These are phyloP conservation scores for Mesorhabditis sp. DNA, from an alignment of 2,888 invertebrate genomes.

Conservation along the genomic window DNA sequence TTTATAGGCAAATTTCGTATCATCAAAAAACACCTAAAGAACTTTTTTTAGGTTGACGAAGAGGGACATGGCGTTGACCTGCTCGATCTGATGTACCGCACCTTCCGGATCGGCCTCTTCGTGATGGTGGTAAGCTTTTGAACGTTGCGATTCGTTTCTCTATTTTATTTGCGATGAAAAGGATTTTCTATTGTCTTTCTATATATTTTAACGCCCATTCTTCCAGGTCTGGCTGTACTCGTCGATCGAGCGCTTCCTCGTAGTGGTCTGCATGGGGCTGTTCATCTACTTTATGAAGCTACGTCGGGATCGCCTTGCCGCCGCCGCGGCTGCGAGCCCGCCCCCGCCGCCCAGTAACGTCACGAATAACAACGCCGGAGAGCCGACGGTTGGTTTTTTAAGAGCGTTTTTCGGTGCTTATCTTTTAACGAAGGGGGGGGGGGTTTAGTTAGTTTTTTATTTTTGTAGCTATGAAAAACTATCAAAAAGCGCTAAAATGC, in stretches of 20 bases:
- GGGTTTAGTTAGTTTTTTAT: too few species aligned
- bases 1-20: too few species aligned
- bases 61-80: conserved; percentile 19
- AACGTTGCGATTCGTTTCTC: background rate
- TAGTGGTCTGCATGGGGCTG: conserved; percentile 18
- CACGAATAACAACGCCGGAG: too few species aligned
- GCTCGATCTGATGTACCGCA: conserved; percentile 28
- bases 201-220: conserved; percentile 13
- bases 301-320: conserved; percentile 16
- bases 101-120: conserved; percentile 27
- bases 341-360: conserved; percentile 1
- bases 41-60: background rate
- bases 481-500: too few species aligned
- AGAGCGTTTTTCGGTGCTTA: too few species aligned
- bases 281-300: conserved; percentile 29
- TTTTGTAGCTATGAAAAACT: too few species aligned
- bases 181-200: background rate
- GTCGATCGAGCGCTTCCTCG: conserved; percentile 30
- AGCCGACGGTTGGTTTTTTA: too few species aligned
- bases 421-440: too few species aligned
- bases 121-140: conserved; percentile 17
- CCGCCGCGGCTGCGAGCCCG: conserved; percentile 13
- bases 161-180: background rate
- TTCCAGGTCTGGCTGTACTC: conserved; percentile 23
- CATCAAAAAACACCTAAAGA: too few species aligned